phyloP scores from a whole-genome alignment of 2,113 vertebrate genomes.

The Lepus americanus region DNA sequence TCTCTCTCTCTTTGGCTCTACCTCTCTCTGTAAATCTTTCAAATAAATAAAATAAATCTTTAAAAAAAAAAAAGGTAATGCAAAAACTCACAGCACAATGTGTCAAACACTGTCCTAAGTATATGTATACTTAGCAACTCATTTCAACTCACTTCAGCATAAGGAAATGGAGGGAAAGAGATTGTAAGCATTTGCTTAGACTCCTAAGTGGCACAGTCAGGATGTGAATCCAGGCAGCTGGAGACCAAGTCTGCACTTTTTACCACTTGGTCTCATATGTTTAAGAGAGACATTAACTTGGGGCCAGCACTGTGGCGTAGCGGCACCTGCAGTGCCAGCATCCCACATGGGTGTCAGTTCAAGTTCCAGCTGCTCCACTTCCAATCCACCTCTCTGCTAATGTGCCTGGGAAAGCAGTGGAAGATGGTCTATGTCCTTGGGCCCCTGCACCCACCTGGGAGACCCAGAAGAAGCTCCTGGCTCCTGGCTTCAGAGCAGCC shows the following conservation, averaged over 20 bases:
- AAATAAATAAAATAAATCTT: neutral
- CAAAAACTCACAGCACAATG: neutral
- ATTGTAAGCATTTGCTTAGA: neutral
- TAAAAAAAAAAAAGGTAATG: neutral
- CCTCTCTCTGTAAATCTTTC: no score
- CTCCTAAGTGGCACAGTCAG: neutral
- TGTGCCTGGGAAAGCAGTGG: no score
- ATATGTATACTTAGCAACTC: neutral
- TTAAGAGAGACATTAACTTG: neutral
- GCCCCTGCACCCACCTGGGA: no score
- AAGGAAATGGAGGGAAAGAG: neutral
- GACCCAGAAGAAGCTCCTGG: no score
- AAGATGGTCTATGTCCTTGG: no score
- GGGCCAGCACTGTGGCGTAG: no score
- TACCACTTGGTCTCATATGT: neutral
- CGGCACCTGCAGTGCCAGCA: no score
- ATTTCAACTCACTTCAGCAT: slow-evolving; percentile 41
- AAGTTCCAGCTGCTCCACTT: no score
- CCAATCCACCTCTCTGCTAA: no score
- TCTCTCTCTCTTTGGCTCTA: no score
- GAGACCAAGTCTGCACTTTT: neutral
- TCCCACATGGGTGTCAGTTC: no score
- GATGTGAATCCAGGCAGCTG: neutral
- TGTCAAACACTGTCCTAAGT: neutral
- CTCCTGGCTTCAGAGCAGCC: no score